These are phyloP conservation scores for Caenorhabditis parvicauda DNA, from an alignment of 2,888 invertebrate species.

Conservation along the genomic window DNA sequence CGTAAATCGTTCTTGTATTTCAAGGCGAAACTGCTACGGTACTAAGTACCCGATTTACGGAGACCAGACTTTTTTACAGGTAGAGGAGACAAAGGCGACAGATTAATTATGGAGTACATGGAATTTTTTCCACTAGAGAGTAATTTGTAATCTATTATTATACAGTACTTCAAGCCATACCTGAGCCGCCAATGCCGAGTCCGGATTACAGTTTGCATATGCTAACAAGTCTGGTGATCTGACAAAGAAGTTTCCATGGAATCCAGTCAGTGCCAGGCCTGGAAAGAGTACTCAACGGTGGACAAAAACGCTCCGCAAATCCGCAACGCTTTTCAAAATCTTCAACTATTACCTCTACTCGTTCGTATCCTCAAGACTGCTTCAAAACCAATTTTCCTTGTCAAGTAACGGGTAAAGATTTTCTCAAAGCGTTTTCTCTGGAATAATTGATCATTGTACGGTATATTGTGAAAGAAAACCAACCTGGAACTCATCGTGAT, in stretches of 20 bases:
- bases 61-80: too few species aligned
- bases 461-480: neutral
- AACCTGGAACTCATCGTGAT: slow-evolving; percentile 14
- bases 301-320: neutral
- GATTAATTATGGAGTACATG: too few species aligned
- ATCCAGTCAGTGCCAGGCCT: slow-evolving; percentile 90
- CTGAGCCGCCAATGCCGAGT: slow-evolving; percentile 97
- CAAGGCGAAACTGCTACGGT: too few species aligned
- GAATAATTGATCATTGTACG: slow-evolving; percentile 3
- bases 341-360: slow-evolving; percentile 5
- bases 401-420: slow-evolving; percentile 82
- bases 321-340: neutral
- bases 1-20: too few species aligned
- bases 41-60: too few species aligned
- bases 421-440: slow-evolving; percentile 76
- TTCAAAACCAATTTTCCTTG: slow-evolving; percentile 95
- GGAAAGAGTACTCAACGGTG: slow-evolving; percentile 55
- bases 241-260: slow-evolving; percentile 99
- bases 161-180: too few species aligned
- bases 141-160: too few species aligned
- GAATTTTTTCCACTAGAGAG: neutral
- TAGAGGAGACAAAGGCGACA: too few species aligned
- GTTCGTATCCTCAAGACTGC: slow-evolving; percentile 73
- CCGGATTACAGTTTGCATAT: slow-evolving; percentile 94
- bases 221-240: slow-evolving; percentile 92